Conservation (phyloP, 2,113 vertebrate genomes). For the Pipa parva region DNA sequence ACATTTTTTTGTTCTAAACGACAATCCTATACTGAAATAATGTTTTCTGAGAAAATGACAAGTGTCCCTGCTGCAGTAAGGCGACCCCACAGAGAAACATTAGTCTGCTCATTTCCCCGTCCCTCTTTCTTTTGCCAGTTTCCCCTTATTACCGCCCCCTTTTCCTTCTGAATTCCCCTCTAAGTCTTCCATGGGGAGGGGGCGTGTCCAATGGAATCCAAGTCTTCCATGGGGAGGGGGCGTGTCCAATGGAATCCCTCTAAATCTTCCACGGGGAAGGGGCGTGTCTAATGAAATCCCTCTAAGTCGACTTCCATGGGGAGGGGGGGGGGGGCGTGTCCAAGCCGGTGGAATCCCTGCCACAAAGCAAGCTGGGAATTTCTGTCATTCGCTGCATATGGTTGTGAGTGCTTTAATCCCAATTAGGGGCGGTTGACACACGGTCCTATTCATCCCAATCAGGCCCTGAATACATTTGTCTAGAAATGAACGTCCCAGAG, state of each 20-base stretch:
- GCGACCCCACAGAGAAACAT: constrained; percentile 44
- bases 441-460: constrained; percentile 87
- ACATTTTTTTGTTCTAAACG: no score
- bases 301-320: constrained; percentile 12
- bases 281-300: no score
- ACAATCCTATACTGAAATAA: no score
- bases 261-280: constrained; percentile 15
- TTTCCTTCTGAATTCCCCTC: constrained; percentile 52
- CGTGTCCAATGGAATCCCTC: constrained; percentile 47
- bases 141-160: constrained; percentile 47
- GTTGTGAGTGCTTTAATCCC: constrained; percentile 98
- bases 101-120: constrained; percentile 47
- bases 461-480: constrained; percentile 97
- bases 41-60: no score
- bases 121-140: constrained; percentile 54
- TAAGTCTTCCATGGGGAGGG: constrained; percentile 1
- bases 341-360: constrained; percentile 79
- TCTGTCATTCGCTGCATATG: constrained; percentile 93
- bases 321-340: constrained; percentile 45
- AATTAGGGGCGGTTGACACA: constrained; percentile 99
- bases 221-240: constrained; percentile 2
- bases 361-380: constrained; percentile 90
- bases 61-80: constrained; percentile 38
- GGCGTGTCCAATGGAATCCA: constrained; percentile 71
- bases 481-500: constrained; percentile 97